Conservation (phyloP, 2,888 invertebrate genomes). For the Chloroclystis v-ata region DNA sequence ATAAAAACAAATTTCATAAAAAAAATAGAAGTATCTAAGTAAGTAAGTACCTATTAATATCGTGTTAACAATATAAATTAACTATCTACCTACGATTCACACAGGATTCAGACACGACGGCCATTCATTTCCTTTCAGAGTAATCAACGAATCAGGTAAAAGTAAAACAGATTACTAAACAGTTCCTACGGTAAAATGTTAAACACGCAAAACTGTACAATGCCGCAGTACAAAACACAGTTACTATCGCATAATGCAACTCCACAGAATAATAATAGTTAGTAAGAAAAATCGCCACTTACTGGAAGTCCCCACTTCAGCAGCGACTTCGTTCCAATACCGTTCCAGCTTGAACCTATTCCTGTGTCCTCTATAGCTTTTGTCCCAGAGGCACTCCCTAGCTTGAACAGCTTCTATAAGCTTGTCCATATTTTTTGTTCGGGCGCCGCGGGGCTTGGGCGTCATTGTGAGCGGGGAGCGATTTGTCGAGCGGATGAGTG, state of each 20-base stretch:
- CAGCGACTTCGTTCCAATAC: slow-evolving; percentile 72
- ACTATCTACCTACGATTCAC: no score
- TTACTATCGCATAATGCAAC: not conserved
- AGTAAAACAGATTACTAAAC: no score
- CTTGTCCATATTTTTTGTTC: slow-evolving; percentile 68
- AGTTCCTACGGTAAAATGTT: no score
- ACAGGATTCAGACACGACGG: no score
- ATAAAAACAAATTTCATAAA: no score
- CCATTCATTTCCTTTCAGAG: no score
- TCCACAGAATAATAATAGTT: slow-evolving; percentile 8
- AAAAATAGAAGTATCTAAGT: no score
- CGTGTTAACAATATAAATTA: no score
- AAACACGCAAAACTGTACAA: not conserved
- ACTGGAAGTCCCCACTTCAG: slow-evolving; percentile 70
- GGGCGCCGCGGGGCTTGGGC: slow-evolving; percentile 57
- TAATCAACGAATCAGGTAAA: no score
- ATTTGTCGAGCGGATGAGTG: slow-evolving; percentile 24
- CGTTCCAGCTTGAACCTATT: slow-evolving; percentile 70
- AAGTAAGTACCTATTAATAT: no score
- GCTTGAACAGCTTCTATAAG: slow-evolving; percentile 72
- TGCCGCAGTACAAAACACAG: not conserved
- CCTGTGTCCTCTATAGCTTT: slow-evolving; percentile 65
- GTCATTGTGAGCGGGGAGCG: slow-evolving; percentile 58
- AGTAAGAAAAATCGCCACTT: slow-evolving; percentile 44
- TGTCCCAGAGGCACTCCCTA: slow-evolving; percentile 70